Evolutionary conservation across 2,888 invertebrate species (phyloP).

Genomic region (Tyria jacobaeae): DNA sequence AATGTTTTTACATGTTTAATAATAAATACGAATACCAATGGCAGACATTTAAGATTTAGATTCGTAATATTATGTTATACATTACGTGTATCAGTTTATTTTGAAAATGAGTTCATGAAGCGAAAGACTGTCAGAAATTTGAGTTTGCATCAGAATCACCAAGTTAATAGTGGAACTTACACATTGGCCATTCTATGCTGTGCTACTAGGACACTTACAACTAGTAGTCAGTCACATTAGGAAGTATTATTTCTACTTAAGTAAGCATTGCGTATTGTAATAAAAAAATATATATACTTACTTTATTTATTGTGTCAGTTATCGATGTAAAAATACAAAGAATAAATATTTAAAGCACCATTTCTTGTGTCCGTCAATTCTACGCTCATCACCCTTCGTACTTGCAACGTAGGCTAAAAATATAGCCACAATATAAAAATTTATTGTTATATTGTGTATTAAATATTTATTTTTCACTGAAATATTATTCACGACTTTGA

Average conservation of each 20-base stretch:
- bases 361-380: neutral
- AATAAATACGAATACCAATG: constrained; percentile 16
- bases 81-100: neutral
- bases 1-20: constrained; percentile 42
- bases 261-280: too few relatives aligned
- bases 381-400: neutral
- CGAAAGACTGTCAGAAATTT: neutral
- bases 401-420: neutral
- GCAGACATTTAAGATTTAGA: neutral
- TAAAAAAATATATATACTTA: too few relatives aligned
- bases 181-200: too few relatives aligned
- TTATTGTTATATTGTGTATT: too few relatives aligned
- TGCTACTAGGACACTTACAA: too few relatives aligned
- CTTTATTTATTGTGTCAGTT: too few relatives aligned
- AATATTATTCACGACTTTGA: constrained; percentile 39
- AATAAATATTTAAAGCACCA: too few relatives aligned
- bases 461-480: constrained; percentile 36
- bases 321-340: too few relatives aligned
- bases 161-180: too few relatives aligned
- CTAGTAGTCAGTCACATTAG: too few relatives aligned
- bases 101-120: neutral
- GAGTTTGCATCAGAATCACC: too few relatives aligned
- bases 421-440: constrained; percentile 10
- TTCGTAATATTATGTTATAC: neutral
- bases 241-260: too few relatives aligned